Percentiles rank a stretch among this genome's conserved stretches.
phyloP scores from a whole-genome alignment of 2,797 vertebrate genomes.

The Myotis daubentonii region DNA sequence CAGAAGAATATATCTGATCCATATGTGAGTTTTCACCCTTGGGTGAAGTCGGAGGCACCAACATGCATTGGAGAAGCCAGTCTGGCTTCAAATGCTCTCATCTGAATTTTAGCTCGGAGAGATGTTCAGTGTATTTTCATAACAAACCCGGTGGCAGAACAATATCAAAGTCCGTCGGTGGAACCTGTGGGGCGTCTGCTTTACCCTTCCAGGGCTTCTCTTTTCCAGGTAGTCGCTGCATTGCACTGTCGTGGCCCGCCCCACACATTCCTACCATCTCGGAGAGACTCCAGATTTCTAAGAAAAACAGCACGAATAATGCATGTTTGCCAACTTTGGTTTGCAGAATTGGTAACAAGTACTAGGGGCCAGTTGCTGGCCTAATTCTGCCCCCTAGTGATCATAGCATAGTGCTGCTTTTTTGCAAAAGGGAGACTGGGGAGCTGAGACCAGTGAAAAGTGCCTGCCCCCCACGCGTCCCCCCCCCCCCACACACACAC shows the following conservation, averaged over 20 bases:
- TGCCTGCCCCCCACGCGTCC: not conserved
- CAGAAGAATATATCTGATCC: constrained; percentile 19
- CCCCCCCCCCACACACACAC: no score
- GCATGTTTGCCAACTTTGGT: constrained; percentile 32
- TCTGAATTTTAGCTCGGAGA: constrained; percentile 55
- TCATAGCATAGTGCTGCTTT: not conserved
- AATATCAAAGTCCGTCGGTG: not conserved
- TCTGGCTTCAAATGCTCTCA: constrained; percentile 2
- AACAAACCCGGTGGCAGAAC: constrained; percentile 26
- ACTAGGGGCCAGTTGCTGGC: constrained; percentile 71
- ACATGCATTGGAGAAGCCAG: not conserved
- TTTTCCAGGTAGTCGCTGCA: not conserved
- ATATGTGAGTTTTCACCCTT: not conserved
- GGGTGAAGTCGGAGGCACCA: not conserved
- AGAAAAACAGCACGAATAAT: constrained; percentile 54
- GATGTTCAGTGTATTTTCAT: constrained; percentile 25
- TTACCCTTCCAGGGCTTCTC: not conserved
- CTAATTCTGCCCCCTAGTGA: constrained; percentile 84
- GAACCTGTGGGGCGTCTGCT: not conserved
- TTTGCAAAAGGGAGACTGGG: not conserved
- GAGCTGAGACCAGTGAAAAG: not conserved
- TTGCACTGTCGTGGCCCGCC: not conserved
- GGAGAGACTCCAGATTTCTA: constrained; percentile 41
- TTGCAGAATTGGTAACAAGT: constrained; percentile 61
- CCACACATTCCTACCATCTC: constrained; percentile 1